Evolutionary conservation across 2,888 invertebrate genomes (phyloP), one percentile per base, ranked within the genome.

Genomic region (Folsomia manolachei): DNA sequence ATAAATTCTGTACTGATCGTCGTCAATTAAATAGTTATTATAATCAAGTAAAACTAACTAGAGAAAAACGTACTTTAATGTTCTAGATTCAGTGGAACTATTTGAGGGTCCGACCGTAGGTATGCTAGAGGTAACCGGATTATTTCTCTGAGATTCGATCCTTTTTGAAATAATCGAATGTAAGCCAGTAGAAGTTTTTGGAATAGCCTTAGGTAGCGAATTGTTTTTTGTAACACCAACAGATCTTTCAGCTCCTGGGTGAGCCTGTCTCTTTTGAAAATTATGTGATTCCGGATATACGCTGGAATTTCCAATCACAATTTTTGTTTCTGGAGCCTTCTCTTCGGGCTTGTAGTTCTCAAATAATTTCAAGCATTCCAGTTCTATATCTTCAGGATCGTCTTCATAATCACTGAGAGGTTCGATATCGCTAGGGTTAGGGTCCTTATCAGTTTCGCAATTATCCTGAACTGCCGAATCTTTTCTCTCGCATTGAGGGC

Each of bases 301-400:
- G 7, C 11, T n/a, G 4, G 56, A n/a, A 39, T 39, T 39, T 39
- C 39, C 39, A 14, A 56, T n/a, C n/a, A 21, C 56, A 14, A 21
- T 19, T 56, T 18, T 19, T 19, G 26, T 39, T 23, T 66, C 65
- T 70, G 61, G 53, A 4, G 65, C 27, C 18, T 70, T 68, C 23
- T 53, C 72, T 23, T 71, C 69, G 0, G 88, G 87, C 71, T 89
- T 88, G 84, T 90, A 89, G 84, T 93, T 92, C 84, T 93, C 91
- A 84, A 93, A 95, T 81, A 95, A 94, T 85, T 88, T 90, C 82
- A 91, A 89, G 83, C 95, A 95, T 84, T 95, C 93, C 81, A 91
- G 89, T 82, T 90, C 89, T 73, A 93, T 89, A 78, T 90, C 89
- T 76, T 89, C 82, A 19, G 83, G 83, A 67, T 81, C 81, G 26